Base-by-base conservation (phyloP, 92 coral and sea anemone species). In the Zoanthus gigantus region DNA sequence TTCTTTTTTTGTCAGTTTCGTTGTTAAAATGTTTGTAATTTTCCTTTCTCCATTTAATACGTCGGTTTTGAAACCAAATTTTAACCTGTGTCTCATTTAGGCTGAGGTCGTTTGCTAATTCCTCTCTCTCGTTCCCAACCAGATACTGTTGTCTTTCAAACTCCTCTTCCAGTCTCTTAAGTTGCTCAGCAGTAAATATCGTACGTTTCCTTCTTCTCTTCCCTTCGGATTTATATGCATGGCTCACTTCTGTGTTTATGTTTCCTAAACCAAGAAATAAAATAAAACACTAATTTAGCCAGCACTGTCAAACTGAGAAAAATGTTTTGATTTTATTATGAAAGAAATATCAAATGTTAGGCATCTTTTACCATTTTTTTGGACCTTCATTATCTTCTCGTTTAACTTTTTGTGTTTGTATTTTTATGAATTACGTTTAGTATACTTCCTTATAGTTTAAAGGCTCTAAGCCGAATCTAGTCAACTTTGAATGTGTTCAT, bases 31-130 rank as follows among this genome's bases (percentile, higher is more conserved):
- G 84, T 54, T 92, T 95, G 57, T 89, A 92, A 83, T 97, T 94
- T 86, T 97, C 99, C 77, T 97, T 97, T 72, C 99, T 88, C 98
- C 98, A 97, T 77, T 97, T 97, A 78, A 97, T 97, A 47, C 99
- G 93, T 45, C 99, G 94, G 78, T 97, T 97, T 78, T 97, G 99
- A 54, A 97, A 97, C 99, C 99, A 97, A 37, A 97, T 97, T 87
- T 97, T 97, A 61, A 97, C 99, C 78, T 97, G 99, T 46, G 98
- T 95, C 88, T 97, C 98, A 9, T 96, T 90, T 52, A 97, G 92
- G 89, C 81, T 93, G 17, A 97, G 91, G 7, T 95, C 94, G 46
- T 80, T 87, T 18, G 99, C 98, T 0, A 97, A 89, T 9, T 94
- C 93, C 47, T 97, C 97, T 61, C 99, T 71, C 78, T 97, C 99